phyloP scores from a whole-genome alignment of 2,888 invertebrate genomes.

The Phania funesta region DNA sequence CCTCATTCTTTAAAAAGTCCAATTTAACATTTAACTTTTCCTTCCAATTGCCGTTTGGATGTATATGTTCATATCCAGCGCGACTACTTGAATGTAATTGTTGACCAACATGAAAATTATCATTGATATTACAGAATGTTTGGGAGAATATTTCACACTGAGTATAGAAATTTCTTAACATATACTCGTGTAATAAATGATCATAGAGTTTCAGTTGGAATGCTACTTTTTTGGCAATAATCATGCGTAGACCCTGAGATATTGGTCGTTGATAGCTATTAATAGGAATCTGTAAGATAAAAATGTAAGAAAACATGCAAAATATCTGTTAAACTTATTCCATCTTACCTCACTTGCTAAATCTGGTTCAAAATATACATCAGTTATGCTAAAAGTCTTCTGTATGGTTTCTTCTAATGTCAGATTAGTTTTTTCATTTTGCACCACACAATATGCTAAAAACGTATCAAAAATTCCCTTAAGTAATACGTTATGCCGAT shows the following conservation, averaged over 20 bases:
- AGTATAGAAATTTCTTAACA: constrained; percentile 72
- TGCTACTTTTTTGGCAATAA: constrained; percentile 70
- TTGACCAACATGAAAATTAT: constrained; percentile 70
- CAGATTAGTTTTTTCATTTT: constrained; percentile 62
- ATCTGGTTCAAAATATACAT: constrained; percentile 66
- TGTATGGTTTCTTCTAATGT: constrained; percentile 68
- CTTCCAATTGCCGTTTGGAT: constrained; percentile 66
- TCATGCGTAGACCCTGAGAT: constrained; percentile 40
- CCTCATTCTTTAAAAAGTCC: constrained; percentile 2
- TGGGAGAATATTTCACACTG: constrained; percentile 71
- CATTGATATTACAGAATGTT: constrained; percentile 68
- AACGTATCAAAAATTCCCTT: constrained; percentile 72
- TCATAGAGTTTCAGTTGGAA: constrained; percentile 73
- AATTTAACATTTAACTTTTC: constrained; percentile 53
- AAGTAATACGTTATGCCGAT: constrained; percentile 69
- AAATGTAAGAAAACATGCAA: background rate
- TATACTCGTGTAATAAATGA: constrained; percentile 71
- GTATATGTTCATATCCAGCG: constrained; percentile 69
- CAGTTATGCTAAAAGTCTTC: constrained; percentile 69
- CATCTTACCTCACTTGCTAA: constrained; percentile 33
- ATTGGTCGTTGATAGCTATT: constrained; percentile 70
- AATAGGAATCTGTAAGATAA: constrained; percentile 17
- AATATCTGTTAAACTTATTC: background rate
- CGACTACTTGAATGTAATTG: constrained; percentile 69
- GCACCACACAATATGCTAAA: constrained; percentile 71